A percentile compares a stretch with the other conserved stretches of the same genome.
Evolutionary conservation across 2,888 invertebrate species (phyloP).

Genomic region (Anorthoa munda): DNA sequence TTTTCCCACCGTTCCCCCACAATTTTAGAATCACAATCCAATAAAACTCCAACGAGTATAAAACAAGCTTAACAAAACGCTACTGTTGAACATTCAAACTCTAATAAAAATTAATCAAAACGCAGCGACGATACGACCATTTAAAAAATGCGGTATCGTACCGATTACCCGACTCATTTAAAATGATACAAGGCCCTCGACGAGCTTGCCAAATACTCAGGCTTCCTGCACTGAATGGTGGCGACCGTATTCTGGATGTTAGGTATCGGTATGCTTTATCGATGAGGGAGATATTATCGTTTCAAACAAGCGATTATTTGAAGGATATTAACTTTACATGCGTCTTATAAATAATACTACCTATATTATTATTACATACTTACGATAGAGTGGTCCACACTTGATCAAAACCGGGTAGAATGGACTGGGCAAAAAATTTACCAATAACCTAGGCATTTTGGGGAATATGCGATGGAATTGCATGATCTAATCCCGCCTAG

Average conservation of each 20-base stretch:
- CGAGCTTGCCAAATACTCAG: slow-evolving; percentile 85
- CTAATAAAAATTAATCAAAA: slow-evolving; percentile 68
- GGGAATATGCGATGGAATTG: too few species aligned
- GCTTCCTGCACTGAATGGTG: slow-evolving; percentile 70
- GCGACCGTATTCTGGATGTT: slow-evolving; percentile 67
- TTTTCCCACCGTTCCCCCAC: not conserved
- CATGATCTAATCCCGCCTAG: too few species aligned
- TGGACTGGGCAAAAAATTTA: too few species aligned
- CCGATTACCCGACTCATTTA: slow-evolving; percentile 87
- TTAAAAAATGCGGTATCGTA: slow-evolving; percentile 76
- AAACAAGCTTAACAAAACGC: slow-evolving; percentile 51
- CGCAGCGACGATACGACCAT: slow-evolving; percentile 44
- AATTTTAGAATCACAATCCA: slow-evolving; percentile 15
- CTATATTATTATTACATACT: too few species aligned
- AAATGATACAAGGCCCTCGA: slow-evolving; percentile 86
- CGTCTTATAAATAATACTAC: too few species aligned
- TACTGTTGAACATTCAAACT: slow-evolving; percentile 54
- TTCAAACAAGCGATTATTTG: not conserved
- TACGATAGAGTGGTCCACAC: too few species aligned
- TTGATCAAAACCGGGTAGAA: too few species aligned
- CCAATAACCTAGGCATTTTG: too few species aligned
- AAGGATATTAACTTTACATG: not conserved
- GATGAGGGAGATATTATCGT: not conserved
- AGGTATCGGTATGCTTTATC: slow-evolving; percentile 9
- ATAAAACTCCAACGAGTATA: slow-evolving; percentile 31